phyloP scores from a whole-genome alignment of 2,113 vertebrate genomes.

The Bolborhynchus lineola region DNA sequence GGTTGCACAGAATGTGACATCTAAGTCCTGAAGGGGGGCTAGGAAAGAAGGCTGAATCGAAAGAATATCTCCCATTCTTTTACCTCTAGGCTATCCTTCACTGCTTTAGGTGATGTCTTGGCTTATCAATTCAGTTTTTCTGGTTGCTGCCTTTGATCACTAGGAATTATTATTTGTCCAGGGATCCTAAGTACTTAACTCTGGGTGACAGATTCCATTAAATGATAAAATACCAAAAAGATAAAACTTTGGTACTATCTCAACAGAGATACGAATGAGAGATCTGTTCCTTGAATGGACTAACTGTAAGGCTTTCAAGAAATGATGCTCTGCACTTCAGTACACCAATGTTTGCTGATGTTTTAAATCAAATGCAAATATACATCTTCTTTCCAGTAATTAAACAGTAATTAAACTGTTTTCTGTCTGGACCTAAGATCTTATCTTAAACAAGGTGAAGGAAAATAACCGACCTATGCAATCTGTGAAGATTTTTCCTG shows the following conservation, averaged over 20 bases:
- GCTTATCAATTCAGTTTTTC: not conserved
- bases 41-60: not conserved
- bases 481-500: not conserved
- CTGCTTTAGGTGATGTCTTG: not conserved
- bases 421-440: not conserved
- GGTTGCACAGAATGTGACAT: not conserved
- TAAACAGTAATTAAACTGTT: not conserved
- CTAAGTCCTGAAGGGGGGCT: rapidly evolving
- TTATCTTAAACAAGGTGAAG: not conserved
- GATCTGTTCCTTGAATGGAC: not conserved
- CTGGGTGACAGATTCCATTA: conserved; percentile 5
- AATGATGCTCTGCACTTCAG: not conserved
- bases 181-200: not conserved
- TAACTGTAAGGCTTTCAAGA: not conserved
- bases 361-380: not conserved
- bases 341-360: not conserved
- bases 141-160: not conserved
- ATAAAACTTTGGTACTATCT: not conserved
- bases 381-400: not conserved
- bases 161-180: not conserved
- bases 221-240: not conserved
- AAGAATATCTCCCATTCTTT: not conserved
- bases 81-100: not conserved
- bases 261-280: not conserved
- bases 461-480: not conserved